A percentile compares a stretch with the other conserved stretches of the same genome.
These are phyloP conservation scores for Lepidochrysops patricia DNA, from an alignment of 2,888 invertebrate genomes.

Conservation along the genomic window DNA sequence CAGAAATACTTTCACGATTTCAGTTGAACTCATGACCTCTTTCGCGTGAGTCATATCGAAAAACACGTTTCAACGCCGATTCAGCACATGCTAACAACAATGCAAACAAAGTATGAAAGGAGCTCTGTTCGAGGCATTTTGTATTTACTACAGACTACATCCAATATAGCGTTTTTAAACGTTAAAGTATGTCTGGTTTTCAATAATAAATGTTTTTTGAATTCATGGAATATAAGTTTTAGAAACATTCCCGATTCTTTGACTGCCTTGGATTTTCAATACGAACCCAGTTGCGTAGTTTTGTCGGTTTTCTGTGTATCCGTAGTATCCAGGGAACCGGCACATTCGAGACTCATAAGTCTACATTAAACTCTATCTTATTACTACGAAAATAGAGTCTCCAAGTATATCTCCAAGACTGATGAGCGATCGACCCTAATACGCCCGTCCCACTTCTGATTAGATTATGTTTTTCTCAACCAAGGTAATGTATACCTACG, in stretches of 20 bases:
- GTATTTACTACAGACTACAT: too few relatives aligned
- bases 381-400: neutral
- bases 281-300: too few relatives aligned
- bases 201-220: too few relatives aligned
- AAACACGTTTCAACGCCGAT: constrained; percentile 1
- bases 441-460: neutral
- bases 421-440: constrained; percentile 4
- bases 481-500: neutral
- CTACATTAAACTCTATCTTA: neutral
- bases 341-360: too few relatives aligned
- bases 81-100: constrained; percentile 8
- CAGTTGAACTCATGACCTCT: constrained; percentile 3
- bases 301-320: too few relatives aligned
- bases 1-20: constrained; percentile 6
- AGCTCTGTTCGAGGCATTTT: neutral
- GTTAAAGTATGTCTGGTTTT: too few relatives aligned
- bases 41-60: neutral
- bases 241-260: too few relatives aligned
- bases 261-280: too few relatives aligned
- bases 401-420: neutral
- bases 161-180: too few relatives aligned
- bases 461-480: neutral
- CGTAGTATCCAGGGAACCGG: too few relatives aligned
- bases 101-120: neutral
- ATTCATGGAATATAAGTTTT: too few relatives aligned